These are phyloP conservation scores for Mimumesa dahlbomi DNA, from an alignment of 2,888 invertebrate species.

Conservation along the genomic window DNA sequence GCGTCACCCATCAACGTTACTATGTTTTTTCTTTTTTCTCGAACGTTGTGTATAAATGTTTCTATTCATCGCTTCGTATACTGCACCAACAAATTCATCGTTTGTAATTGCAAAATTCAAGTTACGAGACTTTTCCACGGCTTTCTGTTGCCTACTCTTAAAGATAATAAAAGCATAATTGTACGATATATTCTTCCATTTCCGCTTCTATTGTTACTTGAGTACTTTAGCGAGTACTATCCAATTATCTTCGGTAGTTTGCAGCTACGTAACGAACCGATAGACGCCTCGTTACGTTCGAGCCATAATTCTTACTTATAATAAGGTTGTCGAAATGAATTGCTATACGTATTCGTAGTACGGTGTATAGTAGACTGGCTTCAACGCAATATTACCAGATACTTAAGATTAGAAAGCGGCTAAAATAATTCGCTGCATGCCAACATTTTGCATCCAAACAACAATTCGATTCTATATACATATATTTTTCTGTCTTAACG, in stretches of 20 bases:
- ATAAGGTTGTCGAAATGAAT: slow-evolving; percentile 61
- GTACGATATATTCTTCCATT: slow-evolving; percentile 47
- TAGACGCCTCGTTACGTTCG: slow-evolving; percentile 62
- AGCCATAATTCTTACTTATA: slow-evolving; percentile 58
- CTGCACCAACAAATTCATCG: not conserved
- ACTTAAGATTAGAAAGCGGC: slow-evolving; percentile 55
- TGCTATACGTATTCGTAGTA: slow-evolving; percentile 38
- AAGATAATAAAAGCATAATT: slow-evolving; percentile 32
- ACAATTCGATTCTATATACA: too few relatives aligned
- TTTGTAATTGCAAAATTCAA: not conserved
- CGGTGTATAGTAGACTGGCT: slow-evolving; percentile 24
- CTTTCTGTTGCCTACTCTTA: not conserved
- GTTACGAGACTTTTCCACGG: not conserved
- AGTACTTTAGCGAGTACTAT: slow-evolving; percentile 56
- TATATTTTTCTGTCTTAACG: too few relatives aligned
- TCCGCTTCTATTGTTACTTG: slow-evolving; percentile 53
- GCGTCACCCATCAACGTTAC: not conserved
- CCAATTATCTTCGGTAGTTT: slow-evolving; percentile 59
- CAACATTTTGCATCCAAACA: not conserved
- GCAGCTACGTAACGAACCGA: slow-evolving; percentile 60
- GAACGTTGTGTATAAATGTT: not conserved
- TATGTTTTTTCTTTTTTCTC: not conserved
- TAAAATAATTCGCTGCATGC: slow-evolving; percentile 29
- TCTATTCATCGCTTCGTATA: not conserved
- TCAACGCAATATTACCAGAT: slow-evolving; percentile 41